Evolutionary conservation across 2,113 vertebrate species (phyloP), one percentile per base, ranked within the genome.

Genomic region (Notechis scutatus): DNA sequence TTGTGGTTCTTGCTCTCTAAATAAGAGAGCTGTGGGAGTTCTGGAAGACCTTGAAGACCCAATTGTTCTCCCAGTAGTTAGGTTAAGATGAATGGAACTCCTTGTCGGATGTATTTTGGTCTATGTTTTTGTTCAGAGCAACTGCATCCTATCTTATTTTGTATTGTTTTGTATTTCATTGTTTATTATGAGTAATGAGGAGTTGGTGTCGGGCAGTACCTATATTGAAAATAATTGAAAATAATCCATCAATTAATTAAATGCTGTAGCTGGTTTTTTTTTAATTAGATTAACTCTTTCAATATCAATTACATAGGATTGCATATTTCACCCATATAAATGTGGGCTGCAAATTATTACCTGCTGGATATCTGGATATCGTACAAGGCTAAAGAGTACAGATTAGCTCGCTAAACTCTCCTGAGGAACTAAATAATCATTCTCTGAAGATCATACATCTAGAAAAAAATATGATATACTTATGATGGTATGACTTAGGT

Each of bases 281-380:
- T 11, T 4, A 64, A 64, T 64, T n/a, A 64, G 26, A n/a, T 14
- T 64, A n/a, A n/a, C 4, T 86, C 94, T 88, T 96, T 93, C 23
- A 69, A 54, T 55, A 10, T 34, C 20, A 29, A 24, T 88, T 87
- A 15, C 0, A 8, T 29, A 55, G 24, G 50, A n/a, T 56, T 89
- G 47, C 61, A 14, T 92, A 89, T 81, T 34, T 56, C 5, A 64
- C 21, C n/a, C 42, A n/a, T 23, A 54, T 15, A 92, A 92, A 69
- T 69, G 52, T 47, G 26, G 24, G 24, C 5, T 47, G 10, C 92
- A 92, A 92, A 92, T 81, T 57, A 85, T 87, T 42, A 11, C 20
- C 34, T 92, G 23, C 34, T 26, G 50, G n/a, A 23, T 89, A 34
- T n/a, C 61, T 89, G 23, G 29, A 23, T 14, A 34, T 92, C 24